These are phyloP conservation scores for Tetramorium simillimum DNA, from an alignment of 1,140 invertebrate genomes.

Conservation along the genomic window DNA sequence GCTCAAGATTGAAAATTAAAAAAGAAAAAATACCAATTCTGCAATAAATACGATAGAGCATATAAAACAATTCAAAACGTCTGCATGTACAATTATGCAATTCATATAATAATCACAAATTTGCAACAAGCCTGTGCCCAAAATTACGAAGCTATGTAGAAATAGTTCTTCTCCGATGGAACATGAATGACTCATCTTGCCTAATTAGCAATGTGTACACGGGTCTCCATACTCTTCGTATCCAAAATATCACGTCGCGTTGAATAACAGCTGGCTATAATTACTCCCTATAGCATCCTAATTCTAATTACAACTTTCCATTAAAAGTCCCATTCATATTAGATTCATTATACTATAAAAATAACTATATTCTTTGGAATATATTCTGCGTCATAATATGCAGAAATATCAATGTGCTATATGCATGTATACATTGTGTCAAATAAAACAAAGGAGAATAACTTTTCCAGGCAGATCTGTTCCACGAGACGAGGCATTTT, in stretches of 20 bases:
- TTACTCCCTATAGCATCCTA: background rate
- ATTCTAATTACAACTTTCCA: background rate
- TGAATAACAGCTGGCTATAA: background rate
- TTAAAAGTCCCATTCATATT: background rate
- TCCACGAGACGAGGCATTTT: background rate
- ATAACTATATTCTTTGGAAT: background rate
- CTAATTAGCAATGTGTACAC: slow-evolving; percentile 27
- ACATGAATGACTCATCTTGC: slow-evolving; percentile 34
- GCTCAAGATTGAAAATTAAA: background rate
- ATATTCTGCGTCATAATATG: background rate
- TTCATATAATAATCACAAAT: background rate
- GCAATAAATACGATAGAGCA: background rate
- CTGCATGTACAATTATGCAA: background rate
- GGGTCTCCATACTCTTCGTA: slow-evolving; percentile 1
- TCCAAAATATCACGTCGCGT: slow-evolving; percentile 2
- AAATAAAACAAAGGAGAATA: background rate
- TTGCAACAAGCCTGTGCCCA: background rate
- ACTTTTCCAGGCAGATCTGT: background rate
- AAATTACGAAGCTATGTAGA: slow-evolving; percentile 18
- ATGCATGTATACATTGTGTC: background rate
- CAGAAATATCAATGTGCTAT: background rate
- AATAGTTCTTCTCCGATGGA: background rate
- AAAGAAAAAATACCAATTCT: background rate
- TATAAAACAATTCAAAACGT: background rate
- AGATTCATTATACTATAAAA: background rate